Percentiles rank a stretch among this genome's conserved stretches.
phyloP scores from a whole-genome alignment of 1,140 invertebrate genomes.

The Caenorhabditis brenneri region DNA sequence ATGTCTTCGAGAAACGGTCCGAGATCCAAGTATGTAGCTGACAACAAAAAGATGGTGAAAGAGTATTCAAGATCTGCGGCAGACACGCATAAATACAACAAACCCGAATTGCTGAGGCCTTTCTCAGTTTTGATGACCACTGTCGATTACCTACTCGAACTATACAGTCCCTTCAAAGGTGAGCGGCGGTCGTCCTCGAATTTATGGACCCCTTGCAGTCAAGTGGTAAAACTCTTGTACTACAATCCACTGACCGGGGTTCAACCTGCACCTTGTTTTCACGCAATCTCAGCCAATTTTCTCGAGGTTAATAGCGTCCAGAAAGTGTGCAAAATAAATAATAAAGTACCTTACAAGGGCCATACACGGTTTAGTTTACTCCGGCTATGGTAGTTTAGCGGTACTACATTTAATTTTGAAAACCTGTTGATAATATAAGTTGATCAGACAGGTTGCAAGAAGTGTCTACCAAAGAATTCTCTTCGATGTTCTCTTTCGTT shows the following conservation, averaged over 20 bases:
- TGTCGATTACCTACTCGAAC: constrained; percentile 28
- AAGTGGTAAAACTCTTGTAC: background rate
- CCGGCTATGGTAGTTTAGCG: constrained; percentile 31
- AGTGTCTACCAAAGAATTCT: background rate
- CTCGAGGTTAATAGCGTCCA: constrained; percentile 7
- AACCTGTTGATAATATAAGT: background rate
- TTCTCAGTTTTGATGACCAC: background rate
- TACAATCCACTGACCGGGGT: background rate
- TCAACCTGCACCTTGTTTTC: constrained; percentile 12
- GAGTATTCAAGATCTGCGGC: constrained; percentile 41
- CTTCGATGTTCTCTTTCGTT: background rate
- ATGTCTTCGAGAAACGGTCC: background rate
- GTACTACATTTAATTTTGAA: background rate
- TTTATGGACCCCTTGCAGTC: background rate
- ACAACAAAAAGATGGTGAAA: constrained; percentile 35
- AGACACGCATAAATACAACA: background rate
- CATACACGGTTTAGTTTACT: constrained; percentile 30
- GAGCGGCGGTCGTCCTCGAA: background rate
- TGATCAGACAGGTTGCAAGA: background rate
- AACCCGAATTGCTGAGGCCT: constrained; percentile 7
- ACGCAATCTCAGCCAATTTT: constrained; percentile 32
- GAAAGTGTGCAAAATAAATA: constrained; percentile 10
- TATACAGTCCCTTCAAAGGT: background rate
- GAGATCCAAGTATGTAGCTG: background rate
- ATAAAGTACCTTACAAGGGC: constrained; percentile 11